These are phyloP conservation scores for Microchirus variegatus DNA, from an alignment of 2,797 vertebrate genomes.

Conservation along the genomic window DNA sequence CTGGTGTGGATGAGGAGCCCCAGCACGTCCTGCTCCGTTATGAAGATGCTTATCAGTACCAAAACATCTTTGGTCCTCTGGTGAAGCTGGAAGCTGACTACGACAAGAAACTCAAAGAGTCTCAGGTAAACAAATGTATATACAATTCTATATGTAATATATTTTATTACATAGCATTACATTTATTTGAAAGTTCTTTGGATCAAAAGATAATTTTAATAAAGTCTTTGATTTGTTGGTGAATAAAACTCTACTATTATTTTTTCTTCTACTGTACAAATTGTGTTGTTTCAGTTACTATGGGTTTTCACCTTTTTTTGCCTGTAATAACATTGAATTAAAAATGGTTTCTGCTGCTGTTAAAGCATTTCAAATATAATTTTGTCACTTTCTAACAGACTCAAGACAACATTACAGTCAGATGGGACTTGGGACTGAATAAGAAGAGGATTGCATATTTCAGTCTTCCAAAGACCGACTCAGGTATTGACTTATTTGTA, in stretches of 20 bases:
- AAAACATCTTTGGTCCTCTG: conserved; percentile 95
- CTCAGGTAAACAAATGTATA: conserved; percentile 77
- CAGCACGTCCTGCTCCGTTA: conserved; percentile 94
- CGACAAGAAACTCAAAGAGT: conserved; percentile 96
- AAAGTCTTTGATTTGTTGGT: background rate
- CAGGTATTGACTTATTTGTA: conserved; percentile 75
- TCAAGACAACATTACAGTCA: conserved; percentile 97
- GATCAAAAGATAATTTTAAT: background rate
- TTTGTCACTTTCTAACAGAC: conserved; percentile 77
- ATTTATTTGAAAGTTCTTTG: background rate
- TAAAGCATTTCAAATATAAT: background rate
- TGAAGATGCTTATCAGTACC: conserved; percentile 96
- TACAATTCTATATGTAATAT: background rate
- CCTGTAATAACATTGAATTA: conserved; percentile 1
- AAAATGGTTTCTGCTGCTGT: background rate
- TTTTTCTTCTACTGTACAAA: background rate
- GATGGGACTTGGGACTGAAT: conserved; percentile 97
- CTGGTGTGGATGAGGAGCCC: conserved; percentile 93
- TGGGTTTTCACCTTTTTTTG: too few species aligned
- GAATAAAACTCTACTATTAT: too few species aligned
- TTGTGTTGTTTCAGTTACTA: background rate
- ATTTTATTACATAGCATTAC: background rate
- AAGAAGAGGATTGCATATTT: conserved; percentile 99
- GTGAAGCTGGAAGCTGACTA: conserved; percentile 96
- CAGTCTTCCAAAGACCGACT: conserved; percentile 96